phyloP scores from a whole-genome alignment of 2,113 vertebrate genomes.

The Piliocolobus tephrosceles region DNA sequence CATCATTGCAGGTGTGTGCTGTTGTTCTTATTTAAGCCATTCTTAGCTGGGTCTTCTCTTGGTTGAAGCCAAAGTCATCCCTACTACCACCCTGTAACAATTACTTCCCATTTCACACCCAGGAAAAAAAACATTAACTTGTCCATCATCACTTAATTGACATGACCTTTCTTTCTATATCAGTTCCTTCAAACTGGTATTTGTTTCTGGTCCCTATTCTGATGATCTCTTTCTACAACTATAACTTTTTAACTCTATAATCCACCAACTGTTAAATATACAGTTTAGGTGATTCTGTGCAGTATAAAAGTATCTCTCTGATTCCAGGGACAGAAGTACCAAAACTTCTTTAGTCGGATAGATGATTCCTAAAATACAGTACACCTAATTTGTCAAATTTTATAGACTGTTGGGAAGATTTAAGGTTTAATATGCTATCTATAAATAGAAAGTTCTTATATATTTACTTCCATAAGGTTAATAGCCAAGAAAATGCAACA shows the following conservation, averaged over 20 bases:
- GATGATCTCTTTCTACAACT: not conserved
- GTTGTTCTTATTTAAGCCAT: not conserved
- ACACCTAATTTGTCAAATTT: not conserved
- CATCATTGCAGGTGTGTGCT: not conserved
- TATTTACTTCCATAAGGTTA: not conserved
- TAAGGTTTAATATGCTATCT: not conserved
- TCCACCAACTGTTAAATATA: not conserved
- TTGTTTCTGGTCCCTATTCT: not conserved
- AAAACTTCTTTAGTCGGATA: not conserved
- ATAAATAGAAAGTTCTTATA: not conserved
- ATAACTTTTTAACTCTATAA: not conserved
- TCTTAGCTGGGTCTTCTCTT: not conserved
- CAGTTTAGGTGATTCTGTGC: not conserved
- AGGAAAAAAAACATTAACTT: not conserved
- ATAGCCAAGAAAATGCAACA: not conserved
- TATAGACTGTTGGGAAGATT: conserved; percentile 12
- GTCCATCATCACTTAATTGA: not conserved
- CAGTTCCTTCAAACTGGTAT: not conserved
- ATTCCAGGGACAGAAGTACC: not conserved
- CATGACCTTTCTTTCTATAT: not conserved
- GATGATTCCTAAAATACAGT: not conserved
- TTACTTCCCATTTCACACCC: not conserved
- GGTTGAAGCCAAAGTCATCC: not conserved
- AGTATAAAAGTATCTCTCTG: not conserved
- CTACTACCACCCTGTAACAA: not conserved